Evolutionary conservation across 2,888 invertebrate genomes (phyloP).

Genomic region (Stenchaetothrips biformis): DNA sequence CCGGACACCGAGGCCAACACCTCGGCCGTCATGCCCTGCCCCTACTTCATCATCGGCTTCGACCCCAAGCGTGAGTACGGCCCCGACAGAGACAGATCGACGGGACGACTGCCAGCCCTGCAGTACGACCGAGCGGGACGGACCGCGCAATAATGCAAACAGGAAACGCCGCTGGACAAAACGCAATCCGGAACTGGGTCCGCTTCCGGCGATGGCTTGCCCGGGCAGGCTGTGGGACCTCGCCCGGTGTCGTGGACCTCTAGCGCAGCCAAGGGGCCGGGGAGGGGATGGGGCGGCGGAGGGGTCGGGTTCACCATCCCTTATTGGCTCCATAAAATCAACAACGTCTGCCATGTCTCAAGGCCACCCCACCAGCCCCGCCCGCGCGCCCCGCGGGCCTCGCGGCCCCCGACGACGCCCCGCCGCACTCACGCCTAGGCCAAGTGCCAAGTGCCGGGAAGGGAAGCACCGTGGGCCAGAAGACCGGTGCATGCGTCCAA

Average conservation of each 20-base stretch:
- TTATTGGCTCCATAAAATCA: constrained; percentile 23
- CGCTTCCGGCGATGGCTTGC: no score
- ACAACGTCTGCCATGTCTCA: constrained; percentile 6
- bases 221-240: no score
- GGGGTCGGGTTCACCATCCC: neutral
- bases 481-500: no score
- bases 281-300: neutral
- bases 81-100: neutral
- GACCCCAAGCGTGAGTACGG: constrained; percentile 61
- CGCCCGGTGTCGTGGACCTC: no score
- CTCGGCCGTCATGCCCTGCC: constrained; percentile 63
- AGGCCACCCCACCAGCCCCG: neutral
- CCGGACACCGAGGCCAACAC: constrained; percentile 65
- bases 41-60: constrained; percentile 71
- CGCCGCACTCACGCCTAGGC: neutral
- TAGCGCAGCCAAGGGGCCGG: neutral
- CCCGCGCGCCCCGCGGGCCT: neutral
- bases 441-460: neutral
- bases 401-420: neutral
- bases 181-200: no score
- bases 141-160: no score
- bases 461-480: no score
- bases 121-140: no score
- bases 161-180: no score
- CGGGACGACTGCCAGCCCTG: no score